These are phyloP conservation scores for Thamnophis elegans DNA, from an alignment of 2,797 vertebrate species.

Conservation along the genomic window DNA sequence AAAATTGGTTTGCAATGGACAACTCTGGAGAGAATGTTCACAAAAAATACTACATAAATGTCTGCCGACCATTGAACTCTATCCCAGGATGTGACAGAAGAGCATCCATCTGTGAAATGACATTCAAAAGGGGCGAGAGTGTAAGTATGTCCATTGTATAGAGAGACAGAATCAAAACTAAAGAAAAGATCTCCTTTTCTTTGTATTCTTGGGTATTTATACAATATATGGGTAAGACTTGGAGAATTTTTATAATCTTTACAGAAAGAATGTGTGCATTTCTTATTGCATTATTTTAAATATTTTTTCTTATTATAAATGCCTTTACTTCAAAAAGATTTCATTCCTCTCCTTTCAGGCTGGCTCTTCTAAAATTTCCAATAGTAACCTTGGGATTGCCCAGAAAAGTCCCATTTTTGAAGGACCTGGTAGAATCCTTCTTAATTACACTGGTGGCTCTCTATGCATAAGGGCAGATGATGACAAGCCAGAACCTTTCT, in stretches of 20 bases:
- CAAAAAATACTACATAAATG: slow-evolving; percentile 90
- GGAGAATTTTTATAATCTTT: neutral
- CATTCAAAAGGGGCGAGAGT: slow-evolving; percentile 60
- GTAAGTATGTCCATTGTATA: slow-evolving; percentile 66
- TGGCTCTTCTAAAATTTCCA: slow-evolving; percentile 72
- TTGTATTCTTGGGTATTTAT: neutral
- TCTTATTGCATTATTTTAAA: neutral
- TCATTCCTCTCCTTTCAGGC: slow-evolving; percentile 66
- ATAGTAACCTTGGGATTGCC: slow-evolving; percentile 89
- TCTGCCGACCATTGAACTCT: slow-evolving; percentile 84
- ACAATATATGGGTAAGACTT: neutral
- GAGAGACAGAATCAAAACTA: neutral
- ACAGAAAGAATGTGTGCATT: neutral
- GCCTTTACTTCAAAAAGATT: neutral
- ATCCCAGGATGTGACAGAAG: slow-evolving; percentile 84
- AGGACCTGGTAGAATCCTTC: slow-evolving; percentile 75
- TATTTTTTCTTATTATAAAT: neutral
- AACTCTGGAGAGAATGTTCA: slow-evolving; percentile 42
- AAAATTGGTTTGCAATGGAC: slow-evolving; percentile 87
- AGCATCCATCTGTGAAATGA: slow-evolving; percentile 86
- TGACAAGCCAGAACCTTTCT: slow-evolving; percentile 68
- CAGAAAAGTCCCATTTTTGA: slow-evolving; percentile 79
- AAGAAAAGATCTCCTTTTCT: neutral
- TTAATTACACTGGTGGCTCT: slow-evolving; percentile 87
- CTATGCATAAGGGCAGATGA: slow-evolving; percentile 75